These are phyloP conservation scores for Sorex maritimensis DNA, from an alignment of 2,797 vertebrate genomes.

Conservation along the genomic window DNA sequence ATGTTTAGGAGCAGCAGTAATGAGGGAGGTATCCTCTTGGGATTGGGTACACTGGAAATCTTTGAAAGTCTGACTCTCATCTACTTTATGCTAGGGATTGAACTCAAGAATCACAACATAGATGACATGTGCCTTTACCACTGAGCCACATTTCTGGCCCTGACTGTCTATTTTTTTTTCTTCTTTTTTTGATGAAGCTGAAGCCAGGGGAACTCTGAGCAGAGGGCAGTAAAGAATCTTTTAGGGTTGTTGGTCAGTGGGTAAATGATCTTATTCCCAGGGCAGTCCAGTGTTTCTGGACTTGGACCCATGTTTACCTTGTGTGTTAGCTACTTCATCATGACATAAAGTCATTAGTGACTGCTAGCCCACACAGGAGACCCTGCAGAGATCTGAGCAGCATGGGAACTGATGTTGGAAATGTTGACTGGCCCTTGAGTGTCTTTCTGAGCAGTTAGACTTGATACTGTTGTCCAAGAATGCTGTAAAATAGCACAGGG, in stretches of 20 bases:
- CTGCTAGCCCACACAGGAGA: background rate
- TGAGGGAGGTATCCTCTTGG: background rate
- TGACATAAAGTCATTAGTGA: background rate
- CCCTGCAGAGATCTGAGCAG: background rate
- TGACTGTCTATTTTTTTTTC: background rate
- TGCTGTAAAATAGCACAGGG: background rate
- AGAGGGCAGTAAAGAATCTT: background rate
- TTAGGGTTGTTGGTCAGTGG: background rate
- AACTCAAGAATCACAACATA: no score
- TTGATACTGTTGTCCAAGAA: background rate
- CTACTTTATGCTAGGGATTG: background rate
- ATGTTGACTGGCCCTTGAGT: background rate
- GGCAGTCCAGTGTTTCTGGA: background rate
- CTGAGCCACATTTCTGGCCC: background rate
- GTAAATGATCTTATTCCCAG: background rate
- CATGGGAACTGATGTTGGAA: background rate
- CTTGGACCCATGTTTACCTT: background rate
- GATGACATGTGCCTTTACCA: no score
- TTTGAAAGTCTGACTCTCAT: background rate
- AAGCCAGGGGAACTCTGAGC: background rate
- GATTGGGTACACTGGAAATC: background rate
- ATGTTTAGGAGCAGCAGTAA: background rate
- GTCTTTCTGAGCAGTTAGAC: background rate
- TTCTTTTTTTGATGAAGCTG: no score
- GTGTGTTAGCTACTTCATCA: slow-evolving; percentile 6